Conservation (phyloP, 1,140 invertebrate species). For the Bombyx mori region ASM3026992v2 NC_085116.1:17788001-17788500, state of each 20-base stretch:
- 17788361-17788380: not conserved
- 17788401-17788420: not conserved
- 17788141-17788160: not conserved
- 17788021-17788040: not conserved
- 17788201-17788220: not conserved
- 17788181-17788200: not conserved
- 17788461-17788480: not conserved
- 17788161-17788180: not conserved
- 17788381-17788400: not conserved
- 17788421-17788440: not conserved
- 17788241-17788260: not conserved
- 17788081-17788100: not conserved
- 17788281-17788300: not conserved
- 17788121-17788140: not conserved
- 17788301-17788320: not conserved
- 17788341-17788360: not conserved
- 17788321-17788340: not conserved
- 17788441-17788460: not conserved
- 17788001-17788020: not conserved
- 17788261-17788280: not conserved
- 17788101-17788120: not conserved
- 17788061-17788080: not conserved
- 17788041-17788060: not conserved
- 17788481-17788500: not conserved
- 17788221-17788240: not conserved